Evolutionary conservation across 2,797 vertebrate genomes (phyloP).

Genomic region (Pipistrellus pygmaeus): DNA sequence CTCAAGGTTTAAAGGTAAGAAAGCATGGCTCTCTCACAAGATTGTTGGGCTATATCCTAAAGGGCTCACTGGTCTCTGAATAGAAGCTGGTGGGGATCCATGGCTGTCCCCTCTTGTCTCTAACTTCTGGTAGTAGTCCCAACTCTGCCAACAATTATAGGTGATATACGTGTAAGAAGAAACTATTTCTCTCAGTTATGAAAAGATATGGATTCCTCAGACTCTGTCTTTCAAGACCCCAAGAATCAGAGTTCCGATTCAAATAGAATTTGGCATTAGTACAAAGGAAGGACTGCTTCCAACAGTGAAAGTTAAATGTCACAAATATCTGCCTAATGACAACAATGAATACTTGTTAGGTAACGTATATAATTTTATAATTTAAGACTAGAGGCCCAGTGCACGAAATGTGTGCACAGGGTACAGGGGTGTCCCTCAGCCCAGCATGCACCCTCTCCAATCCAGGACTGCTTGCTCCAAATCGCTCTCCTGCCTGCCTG

Average conservation of each 20-base stretch:
- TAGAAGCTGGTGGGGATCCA: background rate
- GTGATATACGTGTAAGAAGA: background rate
- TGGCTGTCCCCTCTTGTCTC: background rate
- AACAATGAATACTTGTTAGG: background rate
- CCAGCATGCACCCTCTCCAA: too few relatives aligned
- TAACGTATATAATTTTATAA: background rate
- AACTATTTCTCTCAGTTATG: background rate
- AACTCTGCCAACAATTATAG: background rate
- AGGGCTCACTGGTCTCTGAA: background rate
- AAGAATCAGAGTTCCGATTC: background rate
- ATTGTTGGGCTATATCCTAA: background rate
- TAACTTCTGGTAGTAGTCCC: background rate
- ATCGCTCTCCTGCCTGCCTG: too few relatives aligned
- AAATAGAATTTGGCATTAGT: background rate
- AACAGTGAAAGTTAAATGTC: background rate
- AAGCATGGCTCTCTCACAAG: background rate
- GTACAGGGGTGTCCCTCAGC: too few relatives aligned
- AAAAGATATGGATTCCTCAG: background rate
- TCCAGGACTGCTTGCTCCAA: too few relatives aligned
- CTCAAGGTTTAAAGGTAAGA: background rate
- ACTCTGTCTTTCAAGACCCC: background rate
- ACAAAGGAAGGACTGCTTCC: background rate
- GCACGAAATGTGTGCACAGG: too few relatives aligned
- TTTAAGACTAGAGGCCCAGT: background rate
- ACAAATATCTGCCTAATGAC: background rate